Evolutionary conservation across 2,888 invertebrate species (phyloP).

Genomic region (Polydrusus cervinus): DNA sequence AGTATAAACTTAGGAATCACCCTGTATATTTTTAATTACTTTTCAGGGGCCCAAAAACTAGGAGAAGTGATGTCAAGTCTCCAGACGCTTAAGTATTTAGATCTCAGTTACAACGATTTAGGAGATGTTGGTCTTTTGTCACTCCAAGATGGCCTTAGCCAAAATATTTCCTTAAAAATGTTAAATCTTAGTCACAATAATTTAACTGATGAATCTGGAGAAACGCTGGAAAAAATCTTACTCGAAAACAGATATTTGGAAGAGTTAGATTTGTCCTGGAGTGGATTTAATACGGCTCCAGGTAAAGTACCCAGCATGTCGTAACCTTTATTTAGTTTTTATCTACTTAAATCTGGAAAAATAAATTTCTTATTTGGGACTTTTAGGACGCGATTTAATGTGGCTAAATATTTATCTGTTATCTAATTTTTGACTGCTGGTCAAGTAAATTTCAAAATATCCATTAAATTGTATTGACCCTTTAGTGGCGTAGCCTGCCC

Average conservation of each 20-base stretch:
- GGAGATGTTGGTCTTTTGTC: constrained; percentile 69
- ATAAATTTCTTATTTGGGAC: no score
- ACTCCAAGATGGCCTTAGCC: constrained; percentile 65
- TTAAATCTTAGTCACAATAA: constrained; percentile 73
- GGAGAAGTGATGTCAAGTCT: constrained; percentile 66
- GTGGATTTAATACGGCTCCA: constrained; percentile 70
- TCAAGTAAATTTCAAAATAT: no score
- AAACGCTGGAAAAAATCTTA: constrained; percentile 68
- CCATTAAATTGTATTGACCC: no score
- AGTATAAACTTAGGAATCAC: no score
- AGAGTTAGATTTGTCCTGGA: constrained; percentile 74
- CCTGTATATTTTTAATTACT: neutral
- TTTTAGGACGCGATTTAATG: no score
- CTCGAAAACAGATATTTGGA: constrained; percentile 69
- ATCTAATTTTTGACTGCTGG: no score
- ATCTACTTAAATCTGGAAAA: no score
- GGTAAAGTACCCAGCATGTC: no score
- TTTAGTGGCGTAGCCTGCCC: no score
- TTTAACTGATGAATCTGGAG: constrained; percentile 70
- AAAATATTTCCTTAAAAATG: constrained; percentile 65
- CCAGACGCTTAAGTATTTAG: constrained; percentile 66
- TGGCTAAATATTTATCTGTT: no score
- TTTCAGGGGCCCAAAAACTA: constrained; percentile 68
- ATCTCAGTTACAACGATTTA: constrained; percentile 71
- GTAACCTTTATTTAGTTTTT: no score